A percentile compares a stretch with the other conserved stretches of the same genome.
Conservation (phyloP, 92 coral and sea anemone species). For the Porites divaricata region DNA sequence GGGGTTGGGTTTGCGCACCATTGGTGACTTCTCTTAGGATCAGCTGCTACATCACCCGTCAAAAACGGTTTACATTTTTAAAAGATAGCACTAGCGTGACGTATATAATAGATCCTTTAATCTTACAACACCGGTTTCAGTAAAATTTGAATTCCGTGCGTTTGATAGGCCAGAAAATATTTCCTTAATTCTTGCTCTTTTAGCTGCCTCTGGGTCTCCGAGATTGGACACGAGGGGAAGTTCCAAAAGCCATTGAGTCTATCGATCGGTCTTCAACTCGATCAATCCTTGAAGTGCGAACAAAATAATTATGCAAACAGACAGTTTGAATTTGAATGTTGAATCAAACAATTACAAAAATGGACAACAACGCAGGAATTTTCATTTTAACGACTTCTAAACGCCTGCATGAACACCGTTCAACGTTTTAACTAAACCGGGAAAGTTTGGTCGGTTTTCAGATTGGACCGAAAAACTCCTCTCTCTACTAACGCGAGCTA, state of each 20-base stretch:
- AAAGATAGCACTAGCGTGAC: background rate
- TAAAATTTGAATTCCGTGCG: too few relatives aligned
- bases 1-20: too few relatives aligned
- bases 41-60: too few relatives aligned
- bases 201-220: too few relatives aligned
- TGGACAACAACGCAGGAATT: constrained; percentile 38
- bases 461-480: background rate
- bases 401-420: background rate
- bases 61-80: too few relatives aligned
- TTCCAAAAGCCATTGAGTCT: background rate
- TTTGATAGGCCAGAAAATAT: too few relatives aligned
- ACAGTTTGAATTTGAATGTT: background rate
- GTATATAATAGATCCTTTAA: too few relatives aligned
- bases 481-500: background rate
- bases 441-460: background rate
- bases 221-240: background rate
- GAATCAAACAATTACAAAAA: background rate
- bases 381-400: background rate
- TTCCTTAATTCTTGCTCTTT: too few relatives aligned
- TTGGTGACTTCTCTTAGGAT: too few relatives aligned
- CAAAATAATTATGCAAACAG: background rate
- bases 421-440: too few relatives aligned
- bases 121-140: too few relatives aligned
- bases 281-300: background rate
- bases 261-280: background rate